phyloP scores from a whole-genome alignment of 2,797 vertebrate genomes.

The Lagodon rhomboides region DNA sequence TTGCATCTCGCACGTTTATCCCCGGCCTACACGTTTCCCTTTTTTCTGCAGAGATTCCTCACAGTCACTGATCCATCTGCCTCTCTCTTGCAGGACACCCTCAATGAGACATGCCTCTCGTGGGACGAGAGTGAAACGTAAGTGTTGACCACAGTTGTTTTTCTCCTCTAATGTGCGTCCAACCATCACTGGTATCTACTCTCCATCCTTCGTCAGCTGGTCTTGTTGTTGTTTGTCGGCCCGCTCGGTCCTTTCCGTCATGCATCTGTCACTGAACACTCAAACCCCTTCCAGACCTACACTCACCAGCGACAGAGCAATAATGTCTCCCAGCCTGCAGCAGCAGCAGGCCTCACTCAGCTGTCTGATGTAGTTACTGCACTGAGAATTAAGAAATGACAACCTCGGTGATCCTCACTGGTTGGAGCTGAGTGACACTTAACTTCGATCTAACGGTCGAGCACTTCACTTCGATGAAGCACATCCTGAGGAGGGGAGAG shows the following conservation, averaged over 20 bases:
- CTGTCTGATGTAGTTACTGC: slow-evolving; percentile 49
- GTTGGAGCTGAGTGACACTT: slow-evolving; percentile 49
- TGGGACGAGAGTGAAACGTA: slow-evolving; percentile 96
- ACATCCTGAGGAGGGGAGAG: background rate
- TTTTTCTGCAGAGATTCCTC: slow-evolving; percentile 58
- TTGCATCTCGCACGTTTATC: slow-evolving; percentile 72
- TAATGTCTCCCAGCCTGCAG: slow-evolving; percentile 31
- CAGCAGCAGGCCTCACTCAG: slow-evolving; percentile 33
- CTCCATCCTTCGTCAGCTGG: slow-evolving; percentile 19
- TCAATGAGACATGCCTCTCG: slow-evolving; percentile 97
- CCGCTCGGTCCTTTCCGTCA: slow-evolving; percentile 31
- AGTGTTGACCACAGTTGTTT: slow-evolving; percentile 80
- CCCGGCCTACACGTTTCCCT: slow-evolving; percentile 54
- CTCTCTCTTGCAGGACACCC: slow-evolving; percentile 88
- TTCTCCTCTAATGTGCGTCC: slow-evolving; percentile 16
- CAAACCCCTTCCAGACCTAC: background rate
- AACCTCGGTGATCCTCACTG: slow-evolving; percentile 26
- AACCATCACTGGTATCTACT: slow-evolving; percentile 20
- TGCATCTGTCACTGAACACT: slow-evolving; percentile 45
- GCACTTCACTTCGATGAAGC: slow-evolving; percentile 20
- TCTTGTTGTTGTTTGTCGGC: slow-evolving; percentile 36
- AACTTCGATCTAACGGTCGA: slow-evolving; percentile 19
- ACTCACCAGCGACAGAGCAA: slow-evolving; percentile 28
- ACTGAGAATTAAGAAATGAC: slow-evolving; percentile 45
- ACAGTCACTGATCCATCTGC: slow-evolving; percentile 67